These are phyloP conservation scores for Takifugu ocellatus DNA, from an alignment of 2,797 vertebrate genomes.

Conservation along the genomic window DNA sequence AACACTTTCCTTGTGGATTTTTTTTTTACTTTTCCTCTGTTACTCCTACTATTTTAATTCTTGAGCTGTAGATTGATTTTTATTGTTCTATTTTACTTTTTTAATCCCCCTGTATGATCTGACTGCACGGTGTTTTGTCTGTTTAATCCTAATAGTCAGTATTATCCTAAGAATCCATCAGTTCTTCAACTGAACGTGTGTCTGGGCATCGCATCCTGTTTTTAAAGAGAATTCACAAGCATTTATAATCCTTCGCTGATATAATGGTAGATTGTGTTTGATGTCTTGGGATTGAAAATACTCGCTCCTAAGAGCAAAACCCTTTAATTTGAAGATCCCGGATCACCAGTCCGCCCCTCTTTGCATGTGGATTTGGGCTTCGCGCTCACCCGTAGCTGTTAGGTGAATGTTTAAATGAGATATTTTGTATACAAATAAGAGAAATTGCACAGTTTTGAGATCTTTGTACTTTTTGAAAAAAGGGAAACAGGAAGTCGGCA, in stretches of 20 bases:
- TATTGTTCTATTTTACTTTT: constrained; percentile 31
- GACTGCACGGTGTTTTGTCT: constrained; percentile 42
- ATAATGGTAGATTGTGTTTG: constrained; percentile 9
- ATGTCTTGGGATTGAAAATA: constrained; percentile 11
- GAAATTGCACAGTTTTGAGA: constrained; percentile 59
- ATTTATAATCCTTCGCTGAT: constrained; percentile 21
- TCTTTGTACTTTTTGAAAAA: constrained; percentile 47
- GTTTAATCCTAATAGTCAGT: constrained; percentile 60
- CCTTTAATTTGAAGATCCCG: constrained; percentile 30
- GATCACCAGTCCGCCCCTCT: constrained; percentile 4
- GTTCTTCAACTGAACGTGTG: no score
- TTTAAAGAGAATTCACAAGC: constrained; percentile 15
- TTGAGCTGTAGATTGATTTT: constrained; percentile 21
- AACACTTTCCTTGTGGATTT: constrained; percentile 55
- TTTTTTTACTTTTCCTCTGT: constrained; percentile 9
- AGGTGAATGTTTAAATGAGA: constrained; percentile 53
- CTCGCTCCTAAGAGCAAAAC: constrained; percentile 29
- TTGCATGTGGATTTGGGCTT: constrained; percentile 48
- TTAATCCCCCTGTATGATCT: constrained; percentile 25
- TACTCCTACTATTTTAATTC: constrained; percentile 40
- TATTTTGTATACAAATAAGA: constrained; percentile 59
- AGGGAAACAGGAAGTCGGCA: constrained; percentile 28
- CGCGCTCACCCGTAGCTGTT: constrained; percentile 19
- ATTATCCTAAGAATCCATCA: no score
- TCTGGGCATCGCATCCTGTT: constrained; percentile 3